Evolutionary conservation across 2,113 vertebrate genomes (phyloP).

Genomic region (Calonectris borealis): DNA sequence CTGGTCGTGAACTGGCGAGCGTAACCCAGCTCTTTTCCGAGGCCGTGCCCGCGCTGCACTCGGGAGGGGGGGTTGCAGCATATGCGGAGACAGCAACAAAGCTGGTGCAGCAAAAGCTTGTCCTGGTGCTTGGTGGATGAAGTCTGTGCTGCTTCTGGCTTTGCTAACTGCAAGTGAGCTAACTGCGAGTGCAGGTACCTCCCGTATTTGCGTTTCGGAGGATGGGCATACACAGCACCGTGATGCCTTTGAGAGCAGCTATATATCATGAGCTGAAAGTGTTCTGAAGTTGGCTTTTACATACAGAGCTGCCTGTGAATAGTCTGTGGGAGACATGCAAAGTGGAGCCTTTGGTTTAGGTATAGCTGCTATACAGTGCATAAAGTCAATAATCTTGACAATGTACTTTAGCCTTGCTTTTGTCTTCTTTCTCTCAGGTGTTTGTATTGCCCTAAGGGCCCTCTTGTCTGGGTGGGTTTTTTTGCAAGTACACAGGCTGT

Average conservation of each 20-base stretch:
- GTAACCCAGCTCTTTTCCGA: accelerated
- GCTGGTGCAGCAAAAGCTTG: not conserved
- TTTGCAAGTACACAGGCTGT: not conserved
- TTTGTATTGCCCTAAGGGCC: not conserved
- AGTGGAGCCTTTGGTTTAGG: not conserved
- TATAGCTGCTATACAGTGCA: not conserved
- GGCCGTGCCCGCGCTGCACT: not conserved
- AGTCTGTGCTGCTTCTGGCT: not conserved
- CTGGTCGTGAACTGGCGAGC: not conserved
- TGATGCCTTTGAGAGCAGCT: not conserved
- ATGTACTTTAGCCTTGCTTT: not conserved
- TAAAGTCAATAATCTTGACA: not conserved
- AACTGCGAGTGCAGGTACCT: not conserved
- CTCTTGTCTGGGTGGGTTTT: not conserved
- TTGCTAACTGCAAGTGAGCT: not conserved
- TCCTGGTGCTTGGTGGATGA: not conserved
- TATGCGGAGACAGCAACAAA: not conserved
- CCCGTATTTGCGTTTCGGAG: not conserved
- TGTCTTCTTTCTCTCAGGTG: not conserved
- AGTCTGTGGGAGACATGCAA: not conserved
- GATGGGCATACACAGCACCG: too few relatives aligned
- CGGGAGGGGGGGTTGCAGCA: not conserved
- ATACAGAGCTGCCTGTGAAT: not conserved
- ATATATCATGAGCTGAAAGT: not conserved
- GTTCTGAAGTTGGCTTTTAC: not conserved